Evolutionary conservation across 2,888 invertebrate species (phyloP).

Genomic region (Yponomeuta malinellus): DNA sequence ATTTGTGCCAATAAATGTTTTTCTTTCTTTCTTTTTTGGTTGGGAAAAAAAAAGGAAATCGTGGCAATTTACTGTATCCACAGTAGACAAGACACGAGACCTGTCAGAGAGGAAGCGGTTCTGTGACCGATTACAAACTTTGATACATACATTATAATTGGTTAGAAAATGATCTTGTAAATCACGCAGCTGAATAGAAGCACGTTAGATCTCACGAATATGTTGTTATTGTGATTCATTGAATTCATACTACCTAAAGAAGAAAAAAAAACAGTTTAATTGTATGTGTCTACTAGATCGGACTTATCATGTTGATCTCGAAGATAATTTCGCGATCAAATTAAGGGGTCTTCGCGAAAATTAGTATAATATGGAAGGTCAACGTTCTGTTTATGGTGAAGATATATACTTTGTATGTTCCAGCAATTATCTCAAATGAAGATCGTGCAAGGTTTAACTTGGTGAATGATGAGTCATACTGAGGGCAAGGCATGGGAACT

Average conservation of each 20-base stretch:
- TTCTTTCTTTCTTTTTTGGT: background rate
- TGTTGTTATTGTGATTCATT: slow-evolving; percentile 55
- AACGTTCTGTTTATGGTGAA: slow-evolving; percentile 5
- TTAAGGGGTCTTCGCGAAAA: background rate
- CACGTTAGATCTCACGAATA: slow-evolving; percentile 49
- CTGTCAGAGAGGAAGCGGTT: background rate
- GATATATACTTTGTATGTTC: background rate
- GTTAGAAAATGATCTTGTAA: slow-evolving; percentile 55
- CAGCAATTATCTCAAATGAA: slow-evolving; percentile 10
- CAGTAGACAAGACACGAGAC: slow-evolving; percentile 4
- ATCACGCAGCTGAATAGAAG: slow-evolving; percentile 53
- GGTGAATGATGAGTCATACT: background rate
- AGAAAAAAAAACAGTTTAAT: slow-evolving; percentile 2
- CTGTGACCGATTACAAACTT: background rate
- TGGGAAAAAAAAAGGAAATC: background rate
- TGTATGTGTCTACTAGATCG: background rate
- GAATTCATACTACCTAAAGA: background rate
- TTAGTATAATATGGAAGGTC: background rate
- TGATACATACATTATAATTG: slow-evolving; percentile 49
- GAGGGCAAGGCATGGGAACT: background rate
- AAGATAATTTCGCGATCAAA: slow-evolving; percentile 3
- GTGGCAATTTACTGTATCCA: background rate
- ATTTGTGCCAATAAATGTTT: too few relatives aligned
- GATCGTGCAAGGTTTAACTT: slow-evolving; percentile 9
- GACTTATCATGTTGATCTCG: slow-evolving; percentile 1